Evolutionary conservation across 2,888 invertebrate genomes (phyloP), one percentile per base, ranked within the genome.

Genomic region (Andrena hattorfiana): DNA sequence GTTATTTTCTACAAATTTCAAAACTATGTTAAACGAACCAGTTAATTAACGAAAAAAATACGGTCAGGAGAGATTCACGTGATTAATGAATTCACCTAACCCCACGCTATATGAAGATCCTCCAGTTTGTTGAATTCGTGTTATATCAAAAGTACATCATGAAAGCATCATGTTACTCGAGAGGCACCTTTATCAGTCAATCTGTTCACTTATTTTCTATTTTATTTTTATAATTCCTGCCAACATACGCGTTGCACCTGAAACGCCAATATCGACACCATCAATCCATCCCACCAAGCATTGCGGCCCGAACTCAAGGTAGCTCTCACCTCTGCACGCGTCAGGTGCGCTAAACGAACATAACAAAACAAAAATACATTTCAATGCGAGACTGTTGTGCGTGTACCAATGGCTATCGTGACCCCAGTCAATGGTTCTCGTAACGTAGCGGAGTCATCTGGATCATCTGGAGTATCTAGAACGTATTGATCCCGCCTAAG

Each of bases 401-500:
- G 26, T 59, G 48, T 74, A 49, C 2, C 2, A 30, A 28, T 1
- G 30, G 30, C 64, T 66, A 81, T 81, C 66, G 54, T 48, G 23
- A 30, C 54, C 77, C 49, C 84, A 82, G 81, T 85, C 66, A 86
- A 87, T 86, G 86, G 85, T 77, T 81, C 51, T 42, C 70, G 80
- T 81, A 72, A 54, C 71, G 74, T 74, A 66, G 60, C 63, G 67
- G 60, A 67, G 74, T 82, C 73, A 81, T 88, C 87, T 86, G 83
- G 83, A 92, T 90, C 85, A 92, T 92, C 92, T 92, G 83, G 89
- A 92, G 87, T 90, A 93, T 93, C 93, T 92, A 87, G 89, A 90
- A 88, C 89, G 90, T 93, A 93, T 93, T 93, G 93, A 93, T 93
- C 93, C 93, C 84, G 89, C 70, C 85, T 82, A 87, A 92, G 91